Percentiles rank a stretch among this genome's conserved stretches.
phyloP scores from a whole-genome alignment of 2,797 vertebrate species.

The Oreochromis grahami region DNA sequence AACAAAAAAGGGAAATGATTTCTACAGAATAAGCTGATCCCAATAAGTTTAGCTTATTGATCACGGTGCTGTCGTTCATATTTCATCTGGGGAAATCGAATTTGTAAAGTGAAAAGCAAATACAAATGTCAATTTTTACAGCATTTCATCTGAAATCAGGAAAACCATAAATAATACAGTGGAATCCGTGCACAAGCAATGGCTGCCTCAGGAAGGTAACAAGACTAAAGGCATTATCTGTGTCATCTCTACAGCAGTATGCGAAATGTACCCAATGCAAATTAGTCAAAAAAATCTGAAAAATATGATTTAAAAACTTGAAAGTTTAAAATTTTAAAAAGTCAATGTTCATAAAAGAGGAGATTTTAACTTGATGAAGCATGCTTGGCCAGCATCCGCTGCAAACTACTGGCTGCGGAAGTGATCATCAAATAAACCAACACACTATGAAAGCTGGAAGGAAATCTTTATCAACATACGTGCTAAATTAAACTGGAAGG shows the following conservation, averaged over 20 bases:
- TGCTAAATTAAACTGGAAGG: background rate
- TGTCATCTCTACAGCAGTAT: conserved; percentile 19
- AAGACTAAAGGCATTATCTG: conserved; percentile 41
- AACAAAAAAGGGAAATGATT: conserved; percentile 62
- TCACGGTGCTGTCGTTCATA: conserved; percentile 38
- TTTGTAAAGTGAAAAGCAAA: conserved; percentile 11
- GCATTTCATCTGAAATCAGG: conserved; percentile 6
- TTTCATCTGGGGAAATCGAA: conserved; percentile 24
- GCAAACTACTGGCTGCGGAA: background rate
- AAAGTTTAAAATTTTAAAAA: background rate
- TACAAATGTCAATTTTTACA: conserved; percentile 23
- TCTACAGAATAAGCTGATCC: conserved; percentile 42
- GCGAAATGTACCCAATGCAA: conserved; percentile 11
- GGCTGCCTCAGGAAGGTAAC: conserved; percentile 42
- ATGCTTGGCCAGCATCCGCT: background rate
- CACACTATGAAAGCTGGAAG: background rate
- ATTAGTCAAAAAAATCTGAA: background rate
- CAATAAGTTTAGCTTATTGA: conserved; percentile 50
- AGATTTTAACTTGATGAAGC: background rate
- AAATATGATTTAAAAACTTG: background rate
- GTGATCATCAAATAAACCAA: background rate
- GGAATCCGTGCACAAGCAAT: background rate
- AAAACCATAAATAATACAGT: conserved; percentile 19
- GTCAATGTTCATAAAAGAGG: background rate
- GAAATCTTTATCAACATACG: background rate